Evolutionary conservation across 1,140 invertebrate genomes (phyloP), one percentile per base, ranked within the genome.

Genomic region (Potamilus streckersoni): DNA sequence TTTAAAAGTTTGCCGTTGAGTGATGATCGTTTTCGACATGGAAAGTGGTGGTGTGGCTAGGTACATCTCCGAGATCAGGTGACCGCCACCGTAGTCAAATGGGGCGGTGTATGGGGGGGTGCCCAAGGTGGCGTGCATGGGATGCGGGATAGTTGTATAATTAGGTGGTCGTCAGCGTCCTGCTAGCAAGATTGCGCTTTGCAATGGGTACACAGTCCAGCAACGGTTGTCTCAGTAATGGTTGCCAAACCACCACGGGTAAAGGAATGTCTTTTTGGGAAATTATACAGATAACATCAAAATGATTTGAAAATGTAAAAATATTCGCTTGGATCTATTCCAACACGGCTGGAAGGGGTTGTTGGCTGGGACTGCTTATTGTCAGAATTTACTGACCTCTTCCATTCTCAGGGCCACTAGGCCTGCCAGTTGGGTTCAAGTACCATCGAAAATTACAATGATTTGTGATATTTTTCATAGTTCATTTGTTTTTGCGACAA

Each of bases 331-430:
- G 74, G 79, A 59, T 80, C 81, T 62, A 74, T 62, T 17, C 71
- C 81, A 59, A 80, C 71, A 1, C 77, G 55, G n/a, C 69, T 69
- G 63, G 79, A 81, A 20, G 81, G 67, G 23, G 81, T 83, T 19
- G 71, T 79, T 3, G 56, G n/a, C n/a, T n/a, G n/a, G n/a, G n/a
- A n/a, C 38, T 5, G 79, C 20, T 83, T 83, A 57, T 2, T 2
- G 27, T 27, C 27, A 27, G 76, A 79, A 69, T 81, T 79, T 55
- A 72, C 67, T 83, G 76, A 38, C 49, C n/a, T n/a, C n/a, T n/a
- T n/a, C n/a, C n/a, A n/a, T 31, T 55, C 61, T 62, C 16, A 76
- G n/a, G 17, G 68, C 19, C n/a, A 19, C 59, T 61, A 23, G 69
- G 62, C 63, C 17, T 69, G 69, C 17, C n/a, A 74, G 65, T 65